These are phyloP conservation scores for Onychostruthus taczanowskii DNA, from an alignment of 2,113 vertebrate species.

Conservation along the genomic window DNA sequence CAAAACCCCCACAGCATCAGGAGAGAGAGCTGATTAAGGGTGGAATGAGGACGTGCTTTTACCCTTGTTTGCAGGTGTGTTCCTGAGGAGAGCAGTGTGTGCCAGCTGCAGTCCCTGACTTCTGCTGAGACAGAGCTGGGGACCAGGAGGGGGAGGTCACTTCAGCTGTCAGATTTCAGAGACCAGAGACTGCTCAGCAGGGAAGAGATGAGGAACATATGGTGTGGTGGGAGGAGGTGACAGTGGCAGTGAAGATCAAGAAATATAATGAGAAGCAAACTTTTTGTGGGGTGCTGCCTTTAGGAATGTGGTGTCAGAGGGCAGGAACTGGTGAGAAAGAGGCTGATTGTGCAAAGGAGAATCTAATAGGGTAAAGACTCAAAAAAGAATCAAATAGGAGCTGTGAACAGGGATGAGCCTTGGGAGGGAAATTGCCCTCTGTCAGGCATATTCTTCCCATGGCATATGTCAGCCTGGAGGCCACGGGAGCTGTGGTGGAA, in stretches of 20 bases:
- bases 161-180: slow-evolving; percentile 19
- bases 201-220: slow-evolving; percentile 29
- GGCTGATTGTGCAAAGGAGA: not conserved
- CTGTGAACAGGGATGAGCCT: not conserved
- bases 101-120: not conserved
- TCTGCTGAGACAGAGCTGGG: not conserved
- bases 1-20: not conserved
- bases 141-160: not conserved
- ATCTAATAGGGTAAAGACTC: not conserved
- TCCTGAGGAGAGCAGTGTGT: not conserved
- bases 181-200: not conserved
- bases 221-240: slow-evolving; percentile 38
- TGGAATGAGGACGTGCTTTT: not conserved
- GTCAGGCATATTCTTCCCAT: accelerated
- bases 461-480: not conserved
- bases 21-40: not conserved
- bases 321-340: not conserved
- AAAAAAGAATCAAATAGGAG: not conserved
- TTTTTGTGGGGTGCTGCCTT: not conserved
- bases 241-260: not conserved
- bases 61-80: not conserved
- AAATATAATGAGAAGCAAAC: not conserved
- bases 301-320: not conserved
- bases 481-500: accelerated
- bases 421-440: not conserved